Percentiles rank a stretch among this genome's conserved stretches.
Evolutionary conservation across 2,888 invertebrate genomes (phyloP).

Genomic region (Phengaris alcon): DNA sequence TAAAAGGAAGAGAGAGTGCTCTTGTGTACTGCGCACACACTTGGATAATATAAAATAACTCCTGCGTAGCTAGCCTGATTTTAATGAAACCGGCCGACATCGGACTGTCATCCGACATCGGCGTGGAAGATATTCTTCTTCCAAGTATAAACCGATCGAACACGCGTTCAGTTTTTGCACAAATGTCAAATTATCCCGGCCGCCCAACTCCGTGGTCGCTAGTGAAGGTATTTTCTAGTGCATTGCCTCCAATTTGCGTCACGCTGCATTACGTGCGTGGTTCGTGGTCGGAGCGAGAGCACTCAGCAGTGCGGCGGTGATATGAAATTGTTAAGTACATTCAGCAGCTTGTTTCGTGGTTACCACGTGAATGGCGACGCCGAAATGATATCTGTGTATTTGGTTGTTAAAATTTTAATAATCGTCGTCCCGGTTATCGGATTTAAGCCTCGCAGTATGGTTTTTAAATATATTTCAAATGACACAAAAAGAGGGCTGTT

Average conservation of each 20-base stretch:
- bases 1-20: too few relatives aligned
- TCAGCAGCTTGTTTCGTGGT: not conserved
- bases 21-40: too few relatives aligned
- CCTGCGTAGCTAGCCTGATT: too few relatives aligned
- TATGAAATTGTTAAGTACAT: not conserved
- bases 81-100: too few relatives aligned
- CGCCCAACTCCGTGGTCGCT: not conserved
- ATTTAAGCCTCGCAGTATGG: too few relatives aligned
- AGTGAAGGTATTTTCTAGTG: not conserved
- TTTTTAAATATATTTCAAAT: too few relatives aligned
- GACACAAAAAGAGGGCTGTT: too few relatives aligned
- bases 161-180: not conserved
- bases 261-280: not conserved
- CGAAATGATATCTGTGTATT: not conserved
- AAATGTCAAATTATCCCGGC: not conserved
- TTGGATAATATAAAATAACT: too few relatives aligned
- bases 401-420: not conserved
- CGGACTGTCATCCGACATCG: too few relatives aligned
- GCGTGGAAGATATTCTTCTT: too few relatives aligned
- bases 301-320: too few relatives aligned
- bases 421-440: not conserved
- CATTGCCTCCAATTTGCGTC: not conserved
- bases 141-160: too few relatives aligned
- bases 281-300: not conserved
- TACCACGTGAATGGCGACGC: not conserved